Percentiles rank a stretch among this genome's conserved stretches.
These are phyloP conservation scores for Kryptolebias marmoratus DNA, from an alignment of 2,113 vertebrate genomes.

Conservation along the genomic window DNA sequence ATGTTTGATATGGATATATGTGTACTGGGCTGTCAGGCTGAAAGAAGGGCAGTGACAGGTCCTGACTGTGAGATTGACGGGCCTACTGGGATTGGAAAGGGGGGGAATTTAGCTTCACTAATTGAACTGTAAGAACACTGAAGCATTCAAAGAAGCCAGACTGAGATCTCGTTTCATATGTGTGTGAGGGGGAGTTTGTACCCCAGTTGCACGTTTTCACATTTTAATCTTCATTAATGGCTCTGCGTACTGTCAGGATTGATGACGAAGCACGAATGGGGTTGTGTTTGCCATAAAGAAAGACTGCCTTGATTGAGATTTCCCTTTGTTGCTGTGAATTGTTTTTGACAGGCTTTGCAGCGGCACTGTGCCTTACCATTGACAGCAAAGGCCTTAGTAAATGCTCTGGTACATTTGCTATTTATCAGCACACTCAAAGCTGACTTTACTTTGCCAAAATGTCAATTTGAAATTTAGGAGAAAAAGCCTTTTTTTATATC, in stretches of 20 bases:
- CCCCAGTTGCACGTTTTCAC: neutral
- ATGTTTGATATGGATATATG: conserved; percentile 37
- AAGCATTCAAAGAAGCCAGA: conserved; percentile 53
- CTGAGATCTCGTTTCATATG: conserved; percentile 31
- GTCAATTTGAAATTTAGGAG: conserved; percentile 17
- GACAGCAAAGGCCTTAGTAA: conserved; percentile 55
- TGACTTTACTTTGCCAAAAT: conserved; percentile 33
- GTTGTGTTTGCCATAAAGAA: conserved; percentile 29
- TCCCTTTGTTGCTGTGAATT: conserved; percentile 58
- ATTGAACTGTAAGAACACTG: conserved; percentile 70
- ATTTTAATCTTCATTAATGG: conserved; percentile 41
- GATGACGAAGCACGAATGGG: conserved; percentile 30
- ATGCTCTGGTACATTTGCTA: conserved; percentile 50
- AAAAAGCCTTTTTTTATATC: conserved; percentile 8
- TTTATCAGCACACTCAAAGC: conserved; percentile 44
- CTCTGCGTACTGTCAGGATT: conserved; percentile 31
- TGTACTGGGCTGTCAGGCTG: conserved; percentile 57
- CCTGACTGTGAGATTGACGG: conserved; percentile 71
- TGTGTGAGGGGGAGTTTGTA: neutral
- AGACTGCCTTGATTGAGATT: conserved; percentile 58
- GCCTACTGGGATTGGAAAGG: conserved; percentile 61
- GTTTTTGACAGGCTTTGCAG: conserved; percentile 58
- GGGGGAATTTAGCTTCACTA: conserved; percentile 69
- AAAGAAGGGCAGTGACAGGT: conserved; percentile 68
- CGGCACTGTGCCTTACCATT: conserved; percentile 33